A percentile compares a stretch with the other conserved stretches of the same genome.
Evolutionary conservation across 2,797 vertebrate species (phyloP).

Genomic region (Coracias cyanogaster): DNA sequence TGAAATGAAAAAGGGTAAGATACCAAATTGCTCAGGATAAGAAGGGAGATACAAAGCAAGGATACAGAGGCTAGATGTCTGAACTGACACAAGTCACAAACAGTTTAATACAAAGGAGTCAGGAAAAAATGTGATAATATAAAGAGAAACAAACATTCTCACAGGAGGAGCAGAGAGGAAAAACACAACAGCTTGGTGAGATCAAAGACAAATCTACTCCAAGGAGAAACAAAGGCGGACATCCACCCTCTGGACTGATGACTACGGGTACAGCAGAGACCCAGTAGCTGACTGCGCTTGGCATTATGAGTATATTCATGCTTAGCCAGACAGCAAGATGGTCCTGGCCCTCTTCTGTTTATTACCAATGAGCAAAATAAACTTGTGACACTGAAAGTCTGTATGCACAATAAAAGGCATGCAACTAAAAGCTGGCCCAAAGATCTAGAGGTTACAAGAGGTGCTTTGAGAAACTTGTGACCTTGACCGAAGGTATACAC

Average conservation of each 20-base stretch:
- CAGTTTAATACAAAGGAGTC: neutral
- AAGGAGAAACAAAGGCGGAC: neutral
- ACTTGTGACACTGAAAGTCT: neutral
- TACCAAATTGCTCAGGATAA: neutral
- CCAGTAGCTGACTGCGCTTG: neutral
- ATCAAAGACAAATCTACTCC: neutral
- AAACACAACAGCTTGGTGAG: neutral
- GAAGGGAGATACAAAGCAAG: neutral
- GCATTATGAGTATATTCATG: neutral
- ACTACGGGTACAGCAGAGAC: neutral
- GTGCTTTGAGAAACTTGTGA: neutral
- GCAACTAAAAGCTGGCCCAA: neutral
- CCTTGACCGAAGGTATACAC: neutral
- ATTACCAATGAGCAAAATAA: neutral
- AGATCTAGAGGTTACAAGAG: neutral
- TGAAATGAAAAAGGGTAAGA: neutral
- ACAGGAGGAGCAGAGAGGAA: neutral
- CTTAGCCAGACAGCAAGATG: neutral
- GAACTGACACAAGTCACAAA: neutral
- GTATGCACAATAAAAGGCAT: accelerated
- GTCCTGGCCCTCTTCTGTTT: neutral
- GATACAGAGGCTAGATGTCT: neutral
- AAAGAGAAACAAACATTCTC: neutral
- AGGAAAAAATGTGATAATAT: neutral
- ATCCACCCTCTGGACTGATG: neutral